Percentiles rank a stretch among this genome's conserved stretches.
phyloP scores from a whole-genome alignment of 2,797 vertebrate species.

The Mus spretus region DNA sequence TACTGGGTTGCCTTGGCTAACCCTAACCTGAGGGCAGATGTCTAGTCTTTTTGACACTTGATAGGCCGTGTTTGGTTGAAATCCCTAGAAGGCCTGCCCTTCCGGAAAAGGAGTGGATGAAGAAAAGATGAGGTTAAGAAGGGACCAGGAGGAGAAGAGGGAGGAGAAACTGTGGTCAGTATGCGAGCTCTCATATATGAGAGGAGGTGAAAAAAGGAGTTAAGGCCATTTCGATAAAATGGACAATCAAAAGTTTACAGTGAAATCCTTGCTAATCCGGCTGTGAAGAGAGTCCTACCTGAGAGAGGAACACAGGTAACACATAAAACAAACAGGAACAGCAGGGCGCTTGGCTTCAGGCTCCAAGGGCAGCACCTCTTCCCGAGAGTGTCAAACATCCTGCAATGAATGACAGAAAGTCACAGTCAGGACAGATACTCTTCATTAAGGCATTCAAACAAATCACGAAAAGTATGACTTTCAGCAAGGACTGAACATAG shows the following conservation, averaged over 20 bases:
- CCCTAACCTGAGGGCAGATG: not conserved
- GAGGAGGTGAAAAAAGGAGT: not conserved
- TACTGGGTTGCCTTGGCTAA: not conserved
- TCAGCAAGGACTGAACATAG: not conserved
- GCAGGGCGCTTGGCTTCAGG: constrained; percentile 89
- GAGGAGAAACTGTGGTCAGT: not conserved
- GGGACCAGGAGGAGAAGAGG: not conserved
- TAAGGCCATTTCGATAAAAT: not conserved
- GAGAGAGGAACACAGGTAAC: constrained; percentile 84
- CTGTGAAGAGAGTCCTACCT: constrained; percentile 85
- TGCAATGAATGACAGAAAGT: constrained; percentile 77
- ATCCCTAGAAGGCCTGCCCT: not conserved
- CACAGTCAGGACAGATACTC: constrained; percentile 61
- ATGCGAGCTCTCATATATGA: not conserved
- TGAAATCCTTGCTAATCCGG: not conserved
- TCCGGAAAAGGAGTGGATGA: not conserved
- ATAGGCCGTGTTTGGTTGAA: not conserved
- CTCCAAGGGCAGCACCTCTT: constrained; percentile 91
- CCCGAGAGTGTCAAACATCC: constrained; percentile 89
- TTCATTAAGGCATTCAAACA: not conserved
- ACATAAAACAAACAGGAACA: constrained; percentile 85
- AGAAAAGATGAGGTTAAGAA: not conserved
- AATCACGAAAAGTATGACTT: not conserved
- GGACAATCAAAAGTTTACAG: not conserved
- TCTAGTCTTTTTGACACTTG: not conserved